Conservation (phyloP, 2,888 invertebrate genomes). For the Zaprionus lineosus region DNA sequence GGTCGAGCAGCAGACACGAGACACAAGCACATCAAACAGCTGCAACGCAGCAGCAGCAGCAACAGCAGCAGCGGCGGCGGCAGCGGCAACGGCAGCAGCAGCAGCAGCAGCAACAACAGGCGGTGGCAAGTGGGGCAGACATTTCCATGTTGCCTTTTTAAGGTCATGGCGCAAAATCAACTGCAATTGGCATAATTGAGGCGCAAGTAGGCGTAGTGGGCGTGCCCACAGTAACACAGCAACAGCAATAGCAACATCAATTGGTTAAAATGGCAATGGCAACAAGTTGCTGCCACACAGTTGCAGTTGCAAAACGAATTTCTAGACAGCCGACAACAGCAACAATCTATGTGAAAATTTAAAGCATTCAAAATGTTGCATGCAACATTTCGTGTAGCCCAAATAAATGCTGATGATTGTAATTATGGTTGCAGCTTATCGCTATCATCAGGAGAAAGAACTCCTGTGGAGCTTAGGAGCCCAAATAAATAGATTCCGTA, state of each 20-base stretch:
- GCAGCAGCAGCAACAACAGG: constrained; percentile 3
- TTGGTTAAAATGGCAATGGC: constrained; percentile 49
- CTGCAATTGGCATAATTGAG: constrained; percentile 77
- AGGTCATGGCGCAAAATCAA: constrained; percentile 70
- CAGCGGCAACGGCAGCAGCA: constrained; percentile 1
- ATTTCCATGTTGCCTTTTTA: constrained; percentile 79
- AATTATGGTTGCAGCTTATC: constrained; percentile 1
- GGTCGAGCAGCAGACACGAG: constrained; percentile 17
- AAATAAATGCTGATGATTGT: not conserved
- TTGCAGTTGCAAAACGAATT: constrained; percentile 23
- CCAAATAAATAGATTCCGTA: no score
- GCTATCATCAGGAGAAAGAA: no score
- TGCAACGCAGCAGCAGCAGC: constrained; percentile 43
- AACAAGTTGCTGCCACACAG: constrained; percentile 63
- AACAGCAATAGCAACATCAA: constrained; percentile 13
- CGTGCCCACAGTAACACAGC: constrained; percentile 7
- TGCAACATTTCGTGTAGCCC: constrained; percentile 16
- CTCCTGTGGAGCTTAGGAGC: no score
- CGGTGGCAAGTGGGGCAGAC: constrained; percentile 36
- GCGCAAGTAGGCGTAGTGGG: constrained; percentile 49
- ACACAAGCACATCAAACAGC: constrained; percentile 68
- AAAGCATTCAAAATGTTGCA: constrained; percentile 21
- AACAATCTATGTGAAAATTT: constrained; percentile 12
- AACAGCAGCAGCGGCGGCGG: constrained; percentile 1
- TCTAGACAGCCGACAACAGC: not conserved